phyloP scores from a whole-genome alignment of 2,797 vertebrate species.

The Xenops minutus region DNA sequence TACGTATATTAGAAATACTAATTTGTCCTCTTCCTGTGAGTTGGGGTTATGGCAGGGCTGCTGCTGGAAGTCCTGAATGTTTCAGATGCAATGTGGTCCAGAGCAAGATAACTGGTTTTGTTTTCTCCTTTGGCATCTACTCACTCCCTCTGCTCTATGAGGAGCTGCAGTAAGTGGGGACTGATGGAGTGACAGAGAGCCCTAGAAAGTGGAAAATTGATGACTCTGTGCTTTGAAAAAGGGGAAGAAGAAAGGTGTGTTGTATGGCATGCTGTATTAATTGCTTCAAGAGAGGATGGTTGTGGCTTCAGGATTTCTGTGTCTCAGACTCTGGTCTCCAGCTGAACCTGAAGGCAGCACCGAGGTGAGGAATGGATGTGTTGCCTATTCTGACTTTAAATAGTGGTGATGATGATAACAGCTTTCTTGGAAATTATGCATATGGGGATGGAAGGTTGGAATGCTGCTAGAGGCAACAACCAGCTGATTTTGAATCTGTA shows the following conservation, averaged over 20 bases:
- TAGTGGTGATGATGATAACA: neutral
- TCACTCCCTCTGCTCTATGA: neutral
- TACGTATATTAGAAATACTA: neutral
- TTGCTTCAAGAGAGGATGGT: neutral
- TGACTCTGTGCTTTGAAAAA: neutral
- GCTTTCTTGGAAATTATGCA: conserved; percentile 7
- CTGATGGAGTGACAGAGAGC: neutral
- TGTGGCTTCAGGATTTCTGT: neutral
- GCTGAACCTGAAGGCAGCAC: neutral
- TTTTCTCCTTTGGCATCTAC: neutral
- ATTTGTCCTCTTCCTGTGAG: neutral
- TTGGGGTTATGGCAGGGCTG: neutral
- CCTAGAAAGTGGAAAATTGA: neutral
- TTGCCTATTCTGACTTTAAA: neutral
- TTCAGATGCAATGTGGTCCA: neutral
- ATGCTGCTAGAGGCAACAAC: neutral
- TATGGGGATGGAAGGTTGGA: neutral
- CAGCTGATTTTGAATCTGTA: neutral
- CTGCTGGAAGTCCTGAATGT: neutral
- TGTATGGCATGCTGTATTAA: accelerated
- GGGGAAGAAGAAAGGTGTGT: neutral
- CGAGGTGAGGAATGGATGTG: neutral
- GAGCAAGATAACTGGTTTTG: neutral
- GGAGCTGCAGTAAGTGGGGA: neutral
- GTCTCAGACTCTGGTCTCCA: neutral